A percentile compares a stretch with the other conserved stretches of the same genome.
Evolutionary conservation across 30 jellyfish, hydroid and myxozoan genomes (phyloP).

Genomic region (Aurelia aurita): DNA sequence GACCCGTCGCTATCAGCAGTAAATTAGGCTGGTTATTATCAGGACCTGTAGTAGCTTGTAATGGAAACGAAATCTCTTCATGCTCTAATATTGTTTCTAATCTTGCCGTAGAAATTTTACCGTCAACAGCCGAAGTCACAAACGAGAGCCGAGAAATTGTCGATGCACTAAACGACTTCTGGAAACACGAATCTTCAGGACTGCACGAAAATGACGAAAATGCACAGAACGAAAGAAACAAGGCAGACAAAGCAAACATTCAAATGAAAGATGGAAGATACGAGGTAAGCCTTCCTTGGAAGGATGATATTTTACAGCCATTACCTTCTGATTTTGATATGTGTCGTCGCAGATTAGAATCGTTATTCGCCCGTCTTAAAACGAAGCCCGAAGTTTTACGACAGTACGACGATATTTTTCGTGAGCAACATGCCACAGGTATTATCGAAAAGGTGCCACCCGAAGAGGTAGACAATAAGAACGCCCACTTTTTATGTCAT

Average conservation of each 20-base stretch:
- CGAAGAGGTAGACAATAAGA: background rate
- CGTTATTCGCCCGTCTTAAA: conserved; percentile 8
- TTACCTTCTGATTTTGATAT: conserved; percentile 41
- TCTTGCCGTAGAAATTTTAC: conserved; percentile 27
- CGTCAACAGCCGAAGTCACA: conserved; percentile 17
- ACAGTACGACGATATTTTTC: conserved; percentile 43
- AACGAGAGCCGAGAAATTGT: conserved; percentile 14
- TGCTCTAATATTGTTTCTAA: conserved; percentile 9
- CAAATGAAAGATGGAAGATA: conserved; percentile 38
- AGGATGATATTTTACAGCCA: background rate
- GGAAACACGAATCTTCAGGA: conserved; percentile 24
- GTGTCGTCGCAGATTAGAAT: conserved; percentile 18
- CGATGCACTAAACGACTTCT: conserved; percentile 1
- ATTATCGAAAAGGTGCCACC: conserved; percentile 37
- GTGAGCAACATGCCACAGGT: conserved; percentile 4
- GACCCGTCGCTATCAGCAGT: conserved; percentile 67
- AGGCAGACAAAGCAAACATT: background rate
- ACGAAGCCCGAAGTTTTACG: too few species aligned
- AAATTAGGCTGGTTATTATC: conserved; percentile 64
- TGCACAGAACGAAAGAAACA: background rate
- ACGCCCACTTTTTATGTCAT: conserved; percentile 59
- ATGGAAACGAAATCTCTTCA: background rate
- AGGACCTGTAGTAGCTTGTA: conserved; percentile 35
- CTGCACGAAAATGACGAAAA: background rate
- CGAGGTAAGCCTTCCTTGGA: too few species aligned